Conservation (phyloP, 2,797 vertebrate species). For the Hypotaenidia okinawae region DNA sequence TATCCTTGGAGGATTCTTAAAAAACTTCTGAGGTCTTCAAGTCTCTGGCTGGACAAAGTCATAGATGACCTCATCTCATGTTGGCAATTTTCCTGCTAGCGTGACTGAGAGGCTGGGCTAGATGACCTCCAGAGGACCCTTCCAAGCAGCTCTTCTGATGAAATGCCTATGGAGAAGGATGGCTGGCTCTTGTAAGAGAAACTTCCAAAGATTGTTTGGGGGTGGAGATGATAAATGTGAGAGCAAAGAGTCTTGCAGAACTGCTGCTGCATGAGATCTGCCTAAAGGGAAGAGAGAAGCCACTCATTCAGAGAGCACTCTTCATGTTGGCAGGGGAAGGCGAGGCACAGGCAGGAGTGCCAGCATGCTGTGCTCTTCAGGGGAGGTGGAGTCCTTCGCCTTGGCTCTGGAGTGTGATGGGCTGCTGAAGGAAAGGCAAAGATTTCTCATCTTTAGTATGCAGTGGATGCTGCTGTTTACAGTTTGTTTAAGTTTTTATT, state of each 20-base stretch:
- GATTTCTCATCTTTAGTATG: fast-evolving
- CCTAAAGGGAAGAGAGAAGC: neutral
- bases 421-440: neutral
- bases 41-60: neutral
- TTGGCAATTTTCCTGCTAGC: neutral
- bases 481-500: neutral
- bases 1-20: neutral
- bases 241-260: neutral
- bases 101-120: neutral
- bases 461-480: neutral
- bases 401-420: neutral
- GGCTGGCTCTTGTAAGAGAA: neutral
- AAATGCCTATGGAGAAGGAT: neutral
- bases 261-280: neutral
- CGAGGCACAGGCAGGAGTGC: neutral
- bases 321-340: neutral
- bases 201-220: constrained; percentile 9
- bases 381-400: neutral
- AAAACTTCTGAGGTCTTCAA: neutral
- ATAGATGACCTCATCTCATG: neutral
- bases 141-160: neutral
- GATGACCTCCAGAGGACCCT: neutral
- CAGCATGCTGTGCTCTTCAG: neutral
- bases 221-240: neutral
- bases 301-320: neutral